phyloP scores from a whole-genome alignment of 2,888 invertebrate species.

The Caenorhabditis sulstoni region DNA sequence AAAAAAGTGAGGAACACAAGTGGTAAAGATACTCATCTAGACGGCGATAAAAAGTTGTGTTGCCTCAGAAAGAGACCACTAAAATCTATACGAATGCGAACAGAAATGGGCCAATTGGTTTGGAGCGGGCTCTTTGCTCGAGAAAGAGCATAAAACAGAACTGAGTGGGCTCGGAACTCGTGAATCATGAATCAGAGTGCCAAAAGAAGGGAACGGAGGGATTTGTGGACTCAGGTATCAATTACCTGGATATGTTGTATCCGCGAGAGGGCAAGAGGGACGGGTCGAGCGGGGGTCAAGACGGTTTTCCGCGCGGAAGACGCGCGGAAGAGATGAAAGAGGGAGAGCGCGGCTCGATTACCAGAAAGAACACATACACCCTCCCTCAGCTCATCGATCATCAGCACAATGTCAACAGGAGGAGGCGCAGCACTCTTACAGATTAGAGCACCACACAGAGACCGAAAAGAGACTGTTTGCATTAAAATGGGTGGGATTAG shows the following conservation, averaged over 20 bases:
- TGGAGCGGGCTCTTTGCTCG: conserved; percentile 18
- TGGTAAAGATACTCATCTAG: background rate
- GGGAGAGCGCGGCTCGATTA: conserved; percentile 48
- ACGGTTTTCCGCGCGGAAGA: conserved; percentile 28
- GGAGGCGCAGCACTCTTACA: conserved; percentile 51
- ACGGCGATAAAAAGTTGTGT: background rate
- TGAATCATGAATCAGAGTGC: conserved; percentile 27
- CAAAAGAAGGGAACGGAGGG: conserved; percentile 6
- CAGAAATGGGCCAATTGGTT: conserved; percentile 13
- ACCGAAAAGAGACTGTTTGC: conserved; percentile 39
- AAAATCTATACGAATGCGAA: conserved; percentile 47
- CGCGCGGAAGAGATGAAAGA: conserved; percentile 23
- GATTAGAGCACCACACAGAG: conserved; percentile 51
- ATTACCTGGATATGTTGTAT: conserved; percentile 36
- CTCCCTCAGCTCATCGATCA: conserved; percentile 54
- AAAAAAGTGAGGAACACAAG: conserved; percentile 11
- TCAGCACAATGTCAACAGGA: conserved; percentile 57
- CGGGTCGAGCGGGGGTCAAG: conserved; percentile 33
- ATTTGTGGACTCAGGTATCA: conserved; percentile 7
- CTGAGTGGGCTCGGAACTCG: conserved; percentile 4
- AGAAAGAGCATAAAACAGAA: conserved; percentile 23
- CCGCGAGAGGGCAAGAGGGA: too few relatives aligned
- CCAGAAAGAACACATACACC: conserved; percentile 15
- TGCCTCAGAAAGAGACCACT: background rate
- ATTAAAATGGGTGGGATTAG: conserved; percentile 9